Percentiles rank a stretch among this genome's conserved stretches.
phyloP scores from a whole-genome alignment of 2,113 vertebrate genomes.

The Arothron firmamentum region DNA sequence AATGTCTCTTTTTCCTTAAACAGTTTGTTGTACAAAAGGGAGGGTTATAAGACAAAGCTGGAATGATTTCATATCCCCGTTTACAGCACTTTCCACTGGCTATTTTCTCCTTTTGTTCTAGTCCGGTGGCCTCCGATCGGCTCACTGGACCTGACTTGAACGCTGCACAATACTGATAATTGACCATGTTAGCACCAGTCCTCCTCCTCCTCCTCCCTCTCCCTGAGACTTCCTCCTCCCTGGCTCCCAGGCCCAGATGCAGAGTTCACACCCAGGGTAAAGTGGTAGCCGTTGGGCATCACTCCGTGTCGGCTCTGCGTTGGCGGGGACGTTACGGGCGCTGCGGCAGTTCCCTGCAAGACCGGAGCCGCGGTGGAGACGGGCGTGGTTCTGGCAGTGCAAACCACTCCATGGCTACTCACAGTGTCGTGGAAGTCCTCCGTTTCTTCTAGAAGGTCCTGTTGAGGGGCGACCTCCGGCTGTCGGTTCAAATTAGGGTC shows the following conservation, averaged over 20 bases:
- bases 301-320: slow-evolving; percentile 75
- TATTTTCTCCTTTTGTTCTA: slow-evolving; percentile 1
- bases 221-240: slow-evolving; percentile 83
- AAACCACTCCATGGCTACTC: slow-evolving; percentile 81
- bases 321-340: slow-evolving; percentile 68
- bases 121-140: slow-evolving; percentile 3
- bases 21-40: slow-evolving; percentile 49
- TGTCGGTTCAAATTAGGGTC: slow-evolving; percentile 83
- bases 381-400: slow-evolving; percentile 76
- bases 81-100: slow-evolving; percentile 30
- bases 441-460: slow-evolving; percentile 72
- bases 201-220: slow-evolving; percentile 80
- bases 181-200: slow-evolving; percentile 88
- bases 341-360: slow-evolving; percentile 67
- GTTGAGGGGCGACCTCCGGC: slow-evolving; percentile 53
- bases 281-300: slow-evolving; percentile 93
- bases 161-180: slow-evolving; percentile 12
- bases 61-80: slow-evolving; percentile 55
- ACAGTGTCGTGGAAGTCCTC: slow-evolving; percentile 90
- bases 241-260: slow-evolving; percentile 70
- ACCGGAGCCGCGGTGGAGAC: slow-evolving; percentile 67
- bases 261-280: slow-evolving; percentile 82
- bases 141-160: slow-evolving; percentile 27
- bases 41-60: slow-evolving; percentile 47
- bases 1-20: slow-evolving; percentile 29